Base-by-base conservation (phyloP, 2,113 vertebrate species). In the Oncorhynchus kisutch region DNA sequence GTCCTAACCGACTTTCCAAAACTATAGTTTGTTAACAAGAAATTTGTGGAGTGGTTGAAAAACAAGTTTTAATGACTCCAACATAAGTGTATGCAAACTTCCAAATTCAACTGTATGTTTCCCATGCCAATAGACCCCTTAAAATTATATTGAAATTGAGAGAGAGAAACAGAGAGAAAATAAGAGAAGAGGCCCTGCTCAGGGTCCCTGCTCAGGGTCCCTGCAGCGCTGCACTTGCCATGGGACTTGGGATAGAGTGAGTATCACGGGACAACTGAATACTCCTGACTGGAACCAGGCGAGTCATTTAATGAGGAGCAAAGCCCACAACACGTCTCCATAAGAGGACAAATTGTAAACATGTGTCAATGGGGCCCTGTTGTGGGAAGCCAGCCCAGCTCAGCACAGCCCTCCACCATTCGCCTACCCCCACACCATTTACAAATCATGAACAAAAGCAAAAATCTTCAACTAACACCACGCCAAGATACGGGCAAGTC, bases 291-390 rank as follows among this genome's bases (percentile, higher is more conserved):
- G 83, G 84, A 90, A 91, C 82, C 87, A 88, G 78, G 82, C 77
- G 48, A 86, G 85, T 88, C 71, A 91, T 92, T 90, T 90, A 92
- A 92, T 89, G 87, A 92, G 84, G 80, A 91, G 83, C 87, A 89
- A 89, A 91, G 85, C 82, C 82, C 74, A 73, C 80, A 90, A 88
- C 81, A 88, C 90, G 89, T 90, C 85, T 86, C 87, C 87, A 87
- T 81, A 83, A 82, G 85, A 84, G 84, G 80, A 87, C 80, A 89
- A 89, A 93, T 90, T 91, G 87, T 89, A 90, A 93, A 90, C 92
- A 92, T 87, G 82, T 93, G 90, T 91, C 82, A 82, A 83, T 85
- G 83, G 60, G 80, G 85, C 79, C 82, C 72, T 78, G 74, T 72
- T 84, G 65, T 80, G 80, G 72, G 88, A 85, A 82, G 76, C 70